Conservation (phyloP, 2,113 vertebrate species). For the Atherinomorus stipes region DNA sequence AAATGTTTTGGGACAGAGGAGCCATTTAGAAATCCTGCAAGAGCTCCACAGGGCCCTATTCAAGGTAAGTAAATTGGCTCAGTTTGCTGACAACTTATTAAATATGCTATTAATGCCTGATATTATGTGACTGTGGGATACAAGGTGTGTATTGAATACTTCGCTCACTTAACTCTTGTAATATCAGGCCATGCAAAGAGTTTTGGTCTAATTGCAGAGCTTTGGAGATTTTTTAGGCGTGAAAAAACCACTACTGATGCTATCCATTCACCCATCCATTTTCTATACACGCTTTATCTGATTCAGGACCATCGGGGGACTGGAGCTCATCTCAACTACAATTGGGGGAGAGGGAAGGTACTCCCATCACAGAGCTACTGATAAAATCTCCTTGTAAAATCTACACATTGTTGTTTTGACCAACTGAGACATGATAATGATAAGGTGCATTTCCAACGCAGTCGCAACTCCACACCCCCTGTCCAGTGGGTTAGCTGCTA, state of each 20-base stretch:
- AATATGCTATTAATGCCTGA: conserved; percentile 26
- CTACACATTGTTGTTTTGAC: neutral
- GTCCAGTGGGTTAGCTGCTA: neutral
- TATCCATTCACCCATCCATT: too few species aligned
- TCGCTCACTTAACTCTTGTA: neutral
- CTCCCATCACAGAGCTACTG: neutral
- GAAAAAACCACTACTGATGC: too few species aligned
- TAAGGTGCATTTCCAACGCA: neutral
- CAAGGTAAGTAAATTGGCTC: conserved; percentile 26
- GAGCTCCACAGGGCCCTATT: conserved; percentile 17
- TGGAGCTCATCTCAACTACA: too few species aligned
- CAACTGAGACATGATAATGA: neutral
- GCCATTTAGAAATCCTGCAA: conserved; percentile 6
- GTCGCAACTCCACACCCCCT: neutral
- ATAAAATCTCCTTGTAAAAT: neutral
- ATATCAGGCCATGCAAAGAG: neutral
- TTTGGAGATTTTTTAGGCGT: neutral
- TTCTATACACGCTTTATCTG: too few species aligned
- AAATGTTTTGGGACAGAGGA: conserved; percentile 10
- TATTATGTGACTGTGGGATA: neutral
- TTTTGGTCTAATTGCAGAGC: neutral
- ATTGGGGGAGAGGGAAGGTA: too few species aligned
- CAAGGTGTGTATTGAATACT: neutral
- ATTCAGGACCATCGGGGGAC: too few species aligned
- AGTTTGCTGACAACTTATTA: conserved; percentile 16